Evolutionary conservation across 2,113 vertebrate species (phyloP), one percentile per base, ranked within the genome.

Genomic region (Megaceryle maxima): DNA sequence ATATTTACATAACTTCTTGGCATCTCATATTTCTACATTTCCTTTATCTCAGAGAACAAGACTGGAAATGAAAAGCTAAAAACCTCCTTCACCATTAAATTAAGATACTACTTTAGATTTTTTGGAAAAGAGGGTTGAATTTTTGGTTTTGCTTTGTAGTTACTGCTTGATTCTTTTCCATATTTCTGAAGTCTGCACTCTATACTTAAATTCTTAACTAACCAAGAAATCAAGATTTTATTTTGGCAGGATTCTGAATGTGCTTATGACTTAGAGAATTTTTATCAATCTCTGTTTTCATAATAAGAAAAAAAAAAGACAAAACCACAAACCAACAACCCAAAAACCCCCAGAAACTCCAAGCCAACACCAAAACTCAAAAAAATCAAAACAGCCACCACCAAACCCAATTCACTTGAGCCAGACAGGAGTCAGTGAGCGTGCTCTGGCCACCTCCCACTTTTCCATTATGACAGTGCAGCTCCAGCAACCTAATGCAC

Each of bases 1-100:
- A 25, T 60, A 86, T 94, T 88, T 94, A 56, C 56, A 53, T 93
- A 91, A 57, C 48, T 89, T 88, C 2, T 39, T 96, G n/a, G 77
- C 43, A 41, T 90, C 88, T 51, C 11, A 56, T 66, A 72, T 92
- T 91, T 92, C 62, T 88, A 20, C 1, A 2, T 51, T 90, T 70
- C 5, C 39, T 84, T 10, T 56, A 37, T 22, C 35, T 90, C 29
- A 53, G 64, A 90, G 26, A 81, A 44, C 13, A 66, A 5, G 35
- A 37, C 19, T 56, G 21, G 35, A 63, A 90, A 93, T 95, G 5
- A 77, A 19, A 92, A 72, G 9, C 26, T 50, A 63, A 89, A 92
- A 94, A 68, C 10, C 26, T 57, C 37, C 63, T 85, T 63, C 48
- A 78, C 11, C 7, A 10, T 69, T 59, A 43, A 16, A 43, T 69